Evolutionary conservation across 2,113 vertebrate genomes (phyloP).

Genomic region (Spilogale gracilis): DNA sequence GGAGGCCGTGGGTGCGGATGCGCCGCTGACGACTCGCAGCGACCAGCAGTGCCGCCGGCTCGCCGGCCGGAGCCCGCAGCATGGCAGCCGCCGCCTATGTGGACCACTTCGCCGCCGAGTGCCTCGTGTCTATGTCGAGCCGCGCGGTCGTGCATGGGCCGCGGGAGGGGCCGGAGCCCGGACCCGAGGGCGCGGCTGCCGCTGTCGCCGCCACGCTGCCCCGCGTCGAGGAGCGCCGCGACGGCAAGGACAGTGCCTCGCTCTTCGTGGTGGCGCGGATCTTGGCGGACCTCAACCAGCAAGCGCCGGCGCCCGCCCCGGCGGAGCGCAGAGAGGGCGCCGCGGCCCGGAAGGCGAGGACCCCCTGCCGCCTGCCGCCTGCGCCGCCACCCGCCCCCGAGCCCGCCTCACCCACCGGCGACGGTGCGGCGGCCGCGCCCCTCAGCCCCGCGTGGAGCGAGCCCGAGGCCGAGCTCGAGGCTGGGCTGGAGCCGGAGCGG

Average conservation of each 20-base stretch:
- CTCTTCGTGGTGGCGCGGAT: constrained; percentile 97
- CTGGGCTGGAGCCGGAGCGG: constrained; percentile 78
- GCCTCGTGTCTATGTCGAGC: constrained; percentile 98
- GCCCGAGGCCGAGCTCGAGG: constrained; percentile 71
- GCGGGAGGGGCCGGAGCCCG: constrained; percentile 89
- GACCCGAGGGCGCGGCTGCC: constrained; percentile 87
- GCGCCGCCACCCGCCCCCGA: constrained; percentile 43
- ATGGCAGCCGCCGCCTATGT: constrained; percentile 91
- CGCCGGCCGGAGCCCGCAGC: constrained; percentile 74
- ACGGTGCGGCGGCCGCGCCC: constrained; percentile 71
- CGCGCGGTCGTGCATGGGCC: constrained; percentile 93
- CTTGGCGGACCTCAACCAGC: constrained; percentile 97
- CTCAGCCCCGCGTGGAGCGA: constrained; percentile 72
- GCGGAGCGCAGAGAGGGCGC: constrained; percentile 91
- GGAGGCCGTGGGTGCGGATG: constrained; percentile 80
- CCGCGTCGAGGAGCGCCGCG: constrained; percentile 89
- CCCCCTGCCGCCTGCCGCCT: constrained; percentile 83
- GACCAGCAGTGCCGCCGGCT: constrained; percentile 57
- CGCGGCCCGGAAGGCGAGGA: constrained; percentile 84
- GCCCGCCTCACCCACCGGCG: constrained; percentile 37
- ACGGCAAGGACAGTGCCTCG: constrained; percentile 93
- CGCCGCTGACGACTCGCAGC: constrained; percentile 69
- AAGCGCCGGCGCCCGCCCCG: constrained; percentile 89
- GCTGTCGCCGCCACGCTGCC: constrained; percentile 78
- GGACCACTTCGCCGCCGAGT: constrained; percentile 99